These are phyloP conservation scores for Calcarius lapponicus DNA, from an alignment of 2,797 vertebrate genomes.

Conservation along the genomic window DNA sequence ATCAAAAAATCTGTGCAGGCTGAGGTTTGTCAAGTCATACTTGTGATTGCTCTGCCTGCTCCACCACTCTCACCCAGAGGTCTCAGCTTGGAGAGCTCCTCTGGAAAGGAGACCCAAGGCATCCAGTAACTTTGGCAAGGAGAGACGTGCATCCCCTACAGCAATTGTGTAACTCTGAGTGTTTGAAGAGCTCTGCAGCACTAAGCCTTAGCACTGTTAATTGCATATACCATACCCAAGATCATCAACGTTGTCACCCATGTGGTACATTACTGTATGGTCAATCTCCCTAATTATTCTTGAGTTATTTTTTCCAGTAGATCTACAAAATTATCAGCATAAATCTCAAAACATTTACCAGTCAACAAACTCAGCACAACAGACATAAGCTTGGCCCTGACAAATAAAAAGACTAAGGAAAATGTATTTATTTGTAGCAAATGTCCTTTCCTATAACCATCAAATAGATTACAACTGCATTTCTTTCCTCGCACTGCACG, in stretches of 20 bases:
- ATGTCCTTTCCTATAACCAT: conserved; percentile 49
- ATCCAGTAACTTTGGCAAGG: conserved; percentile 45
- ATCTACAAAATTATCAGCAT: conserved; percentile 43
- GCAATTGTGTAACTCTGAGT: background rate
- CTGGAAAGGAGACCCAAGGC: conserved; percentile 10
- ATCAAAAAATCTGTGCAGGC: background rate
- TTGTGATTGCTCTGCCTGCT: background rate
- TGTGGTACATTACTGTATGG: conserved; percentile 40
- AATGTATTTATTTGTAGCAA: conserved; percentile 64
- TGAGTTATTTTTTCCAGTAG: conserved; percentile 60
- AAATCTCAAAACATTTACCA: conserved; percentile 59
- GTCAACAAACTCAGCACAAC: conserved; percentile 57
- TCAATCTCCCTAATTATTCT: conserved; percentile 70
- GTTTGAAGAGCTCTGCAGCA: conserved; percentile 42
- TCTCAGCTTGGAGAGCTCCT: background rate
- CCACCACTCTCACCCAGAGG: background rate
- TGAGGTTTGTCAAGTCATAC: background rate
- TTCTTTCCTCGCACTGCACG: conserved; percentile 32
- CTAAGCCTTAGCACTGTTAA: conserved; percentile 51
- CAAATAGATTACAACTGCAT: conserved; percentile 40
- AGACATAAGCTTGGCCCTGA: conserved; percentile 49
- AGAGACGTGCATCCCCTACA: conserved; percentile 47
- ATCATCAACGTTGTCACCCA: background rate
- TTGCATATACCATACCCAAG: conserved; percentile 26
- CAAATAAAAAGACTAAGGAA: conserved; percentile 61